These are phyloP conservation scores for Ptychobarbus kaznakovi DNA, from an alignment of 2,797 vertebrate species.

Conservation along the genomic window DNA sequence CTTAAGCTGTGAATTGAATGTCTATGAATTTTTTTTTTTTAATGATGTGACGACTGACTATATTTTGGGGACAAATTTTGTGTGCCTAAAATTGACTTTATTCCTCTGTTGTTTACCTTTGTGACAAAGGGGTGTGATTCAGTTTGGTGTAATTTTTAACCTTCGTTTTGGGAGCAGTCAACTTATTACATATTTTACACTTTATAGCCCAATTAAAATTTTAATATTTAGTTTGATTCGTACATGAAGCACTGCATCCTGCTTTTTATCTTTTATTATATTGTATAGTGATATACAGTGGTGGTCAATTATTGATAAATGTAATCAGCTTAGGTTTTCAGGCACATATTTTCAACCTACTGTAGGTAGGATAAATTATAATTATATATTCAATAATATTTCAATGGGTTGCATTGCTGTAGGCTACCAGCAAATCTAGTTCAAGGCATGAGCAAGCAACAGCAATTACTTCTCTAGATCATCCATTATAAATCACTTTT, in stretches of 20 bases:
- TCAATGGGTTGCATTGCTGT: not conserved
- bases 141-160: not conserved
- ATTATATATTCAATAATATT: conserved; percentile 12
- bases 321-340: not conserved
- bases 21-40: not conserved
- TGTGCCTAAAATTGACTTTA: not conserved
- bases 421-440: not conserved
- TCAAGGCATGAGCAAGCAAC: not conserved
- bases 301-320: not conserved
- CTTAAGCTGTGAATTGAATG: not conserved
- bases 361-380: not conserved
- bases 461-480: conserved; percentile 12
- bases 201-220: not conserved
- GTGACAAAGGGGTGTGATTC: not conserved
- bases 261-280: not conserved
- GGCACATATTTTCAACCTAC: not conserved
- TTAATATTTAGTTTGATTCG: not conserved
- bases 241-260: not conserved
- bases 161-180: not conserved
- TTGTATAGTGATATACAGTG: not conserved
- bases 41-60: not conserved
- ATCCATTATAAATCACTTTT: conserved; percentile 26
- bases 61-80: not conserved
- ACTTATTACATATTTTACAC: not conserved
- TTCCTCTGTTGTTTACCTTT: not conserved